Conservation (phyloP, 2,888 invertebrate genomes). For the Polia nebulosa region DNA sequence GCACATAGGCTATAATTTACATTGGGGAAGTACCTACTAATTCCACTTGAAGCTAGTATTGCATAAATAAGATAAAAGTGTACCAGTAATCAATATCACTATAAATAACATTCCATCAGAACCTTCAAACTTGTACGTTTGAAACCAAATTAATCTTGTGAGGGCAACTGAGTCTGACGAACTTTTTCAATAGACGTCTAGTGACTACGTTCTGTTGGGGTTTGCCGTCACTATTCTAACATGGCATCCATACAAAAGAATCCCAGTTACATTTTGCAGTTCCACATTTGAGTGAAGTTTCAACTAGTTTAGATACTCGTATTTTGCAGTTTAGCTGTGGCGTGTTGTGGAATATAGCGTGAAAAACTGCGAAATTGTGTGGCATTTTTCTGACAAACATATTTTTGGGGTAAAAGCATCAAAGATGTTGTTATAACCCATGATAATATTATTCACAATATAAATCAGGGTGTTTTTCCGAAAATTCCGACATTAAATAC, state of each 20-base stretch:
- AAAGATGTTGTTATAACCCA: no score
- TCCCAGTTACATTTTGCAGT: slow-evolving; percentile 26
- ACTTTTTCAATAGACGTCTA: slow-evolving; percentile 56
- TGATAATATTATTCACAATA: not conserved
- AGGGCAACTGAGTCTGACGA: slow-evolving; percentile 18
- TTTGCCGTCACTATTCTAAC: slow-evolving; percentile 13
- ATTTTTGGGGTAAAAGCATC: no score
- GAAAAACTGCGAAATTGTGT: not conserved
- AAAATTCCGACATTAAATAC: not conserved
- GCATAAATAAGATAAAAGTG: slow-evolving; percentile 1
- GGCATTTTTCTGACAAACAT: no score
- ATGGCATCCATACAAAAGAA: slow-evolving; percentile 19
- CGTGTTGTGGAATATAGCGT: no score
- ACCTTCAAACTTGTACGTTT: slow-evolving; percentile 36
- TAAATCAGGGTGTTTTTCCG: not conserved
- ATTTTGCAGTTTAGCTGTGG: not conserved
- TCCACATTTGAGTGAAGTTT: slow-evolving; percentile 18
- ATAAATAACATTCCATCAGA: slow-evolving; percentile 11
- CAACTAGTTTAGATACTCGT: not conserved
- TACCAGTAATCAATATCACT: slow-evolving; percentile 6
- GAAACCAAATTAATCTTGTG: slow-evolving; percentile 46
- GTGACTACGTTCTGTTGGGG: slow-evolving; percentile 14
- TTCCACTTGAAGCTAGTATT: no score
- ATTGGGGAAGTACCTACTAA: no score
- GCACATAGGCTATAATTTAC: no score